Conservation (phyloP, 2,888 invertebrate species). For the Labia minor region DNA sequence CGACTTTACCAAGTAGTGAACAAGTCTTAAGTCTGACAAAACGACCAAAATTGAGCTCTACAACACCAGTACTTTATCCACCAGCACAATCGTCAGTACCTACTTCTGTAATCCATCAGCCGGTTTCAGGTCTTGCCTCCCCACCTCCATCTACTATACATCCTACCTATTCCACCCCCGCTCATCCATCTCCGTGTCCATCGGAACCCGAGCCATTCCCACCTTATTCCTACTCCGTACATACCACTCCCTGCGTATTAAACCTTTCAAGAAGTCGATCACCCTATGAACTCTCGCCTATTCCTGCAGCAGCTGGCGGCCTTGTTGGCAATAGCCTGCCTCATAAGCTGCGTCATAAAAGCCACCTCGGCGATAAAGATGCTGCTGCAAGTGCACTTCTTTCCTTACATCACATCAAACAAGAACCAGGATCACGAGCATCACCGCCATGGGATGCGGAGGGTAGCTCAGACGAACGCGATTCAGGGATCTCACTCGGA, state of each 20-base stretch:
- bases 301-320: slow-evolving; percentile 31
- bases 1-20: slow-evolving; percentile 72
- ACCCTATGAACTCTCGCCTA: slow-evolving; percentile 55
- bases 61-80: slow-evolving; percentile 42
- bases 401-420: slow-evolving; percentile 76
- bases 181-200: slow-evolving; percentile 19
- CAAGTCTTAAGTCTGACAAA: slow-evolving; percentile 76
- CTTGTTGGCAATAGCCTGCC: slow-evolving; percentile 72
- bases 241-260: slow-evolving; percentile 47
- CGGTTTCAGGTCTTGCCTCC: slow-evolving; percentile 37
- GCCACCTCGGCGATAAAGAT: slow-evolving; percentile 79
- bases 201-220: slow-evolving; percentile 38
- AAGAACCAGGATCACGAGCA: slow-evolving; percentile 68
- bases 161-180: slow-evolving; percentile 26
- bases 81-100: slow-evolving; percentile 41
- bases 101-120: slow-evolving; percentile 51
- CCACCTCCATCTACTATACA: slow-evolving; percentile 30
- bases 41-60: slow-evolving; percentile 43
- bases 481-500: slow-evolving; percentile 78
- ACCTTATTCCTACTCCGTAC: slow-evolving; percentile 27
- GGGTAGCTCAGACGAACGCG: slow-evolving; percentile 80
- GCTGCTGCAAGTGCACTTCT: slow-evolving; percentile 60
- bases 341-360: slow-evolving; percentile 82
- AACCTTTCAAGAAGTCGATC: slow-evolving; percentile 61
- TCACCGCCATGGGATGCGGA: slow-evolving; percentile 81